Percentiles rank a stretch among this genome's conserved stretches.
Conservation (phyloP, 2,888 invertebrate species). For the Euclidia mi region DNA sequence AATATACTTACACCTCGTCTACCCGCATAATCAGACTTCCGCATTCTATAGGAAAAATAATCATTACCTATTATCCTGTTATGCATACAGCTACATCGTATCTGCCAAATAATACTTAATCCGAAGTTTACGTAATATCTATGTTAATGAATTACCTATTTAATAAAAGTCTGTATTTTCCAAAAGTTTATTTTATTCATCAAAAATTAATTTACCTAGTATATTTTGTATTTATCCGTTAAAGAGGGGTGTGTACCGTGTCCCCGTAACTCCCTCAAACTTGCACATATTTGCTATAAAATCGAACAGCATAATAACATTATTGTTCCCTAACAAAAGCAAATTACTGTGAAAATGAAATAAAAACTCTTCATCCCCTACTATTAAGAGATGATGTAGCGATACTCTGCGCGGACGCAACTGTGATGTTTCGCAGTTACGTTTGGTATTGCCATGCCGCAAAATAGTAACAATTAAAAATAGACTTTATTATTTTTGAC, state of each 20-base stretch:
- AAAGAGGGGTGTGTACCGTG: conserved; percentile 81
- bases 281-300: conserved; percentile 86
- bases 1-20: too few relatives aligned
- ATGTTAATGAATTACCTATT: background rate
- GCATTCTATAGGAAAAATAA: too few relatives aligned
- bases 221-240: conserved; percentile 56
- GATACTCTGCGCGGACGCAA: conserved; percentile 85
- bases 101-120: too few relatives aligned
- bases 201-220: conserved; percentile 46
- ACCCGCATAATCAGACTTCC: too few relatives aligned
- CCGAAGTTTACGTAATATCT: too few relatives aligned
- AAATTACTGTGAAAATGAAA: conserved; percentile 89
- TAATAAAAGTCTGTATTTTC: background rate
- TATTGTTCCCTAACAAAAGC: conserved; percentile 84
- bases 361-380: conserved; percentile 87
- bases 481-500: conserved; percentile 39
- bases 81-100: too few relatives aligned
- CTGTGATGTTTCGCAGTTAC: conserved; percentile 71
- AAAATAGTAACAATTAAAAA: conserved; percentile 40
- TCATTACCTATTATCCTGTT: too few relatives aligned
- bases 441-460: conserved; percentile 58
- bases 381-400: conserved; percentile 89
- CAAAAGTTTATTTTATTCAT: conserved; percentile 26
- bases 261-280: conserved; percentile 77
- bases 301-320: conserved; percentile 82